phyloP scores from a whole-genome alignment of 2,113 vertebrate genomes.

The Syngnathus floridae region DNA sequence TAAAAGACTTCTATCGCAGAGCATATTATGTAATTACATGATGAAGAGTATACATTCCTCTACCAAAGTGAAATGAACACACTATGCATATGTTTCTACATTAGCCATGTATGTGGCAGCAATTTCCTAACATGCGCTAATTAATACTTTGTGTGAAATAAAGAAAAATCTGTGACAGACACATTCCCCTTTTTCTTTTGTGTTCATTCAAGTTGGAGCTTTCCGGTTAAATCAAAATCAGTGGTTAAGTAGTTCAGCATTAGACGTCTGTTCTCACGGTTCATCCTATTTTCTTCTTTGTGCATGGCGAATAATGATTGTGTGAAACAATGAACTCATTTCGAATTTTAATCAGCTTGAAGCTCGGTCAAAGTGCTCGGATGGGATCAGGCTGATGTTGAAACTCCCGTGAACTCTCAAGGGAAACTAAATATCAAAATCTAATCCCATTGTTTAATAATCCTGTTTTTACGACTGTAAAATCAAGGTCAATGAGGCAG shows the following conservation, averaged over 20 bases:
- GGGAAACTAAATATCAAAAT: conserved; percentile 5
- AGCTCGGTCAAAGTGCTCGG: conserved; percentile 19
- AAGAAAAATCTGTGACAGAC: conserved; percentile 27
- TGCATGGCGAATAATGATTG: not conserved
- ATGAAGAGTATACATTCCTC: conserved; percentile 2
- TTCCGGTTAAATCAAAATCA: not conserved
- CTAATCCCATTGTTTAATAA: not conserved
- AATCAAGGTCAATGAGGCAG: not conserved
- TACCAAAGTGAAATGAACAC: conserved; percentile 27
- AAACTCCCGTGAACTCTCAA: not conserved
- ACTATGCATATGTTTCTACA: not conserved
- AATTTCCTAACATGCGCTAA: conserved; percentile 20
- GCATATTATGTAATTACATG: too few species aligned
- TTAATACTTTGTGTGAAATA: conserved; percentile 43
- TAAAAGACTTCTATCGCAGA: too few species aligned
- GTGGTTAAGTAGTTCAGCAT: not conserved
- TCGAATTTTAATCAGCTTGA: conserved; percentile 23
- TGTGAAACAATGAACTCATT: not conserved
- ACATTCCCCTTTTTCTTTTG: not conserved
- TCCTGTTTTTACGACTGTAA: not conserved
- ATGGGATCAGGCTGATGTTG: conserved; percentile 14
- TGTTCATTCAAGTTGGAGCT: not conserved
- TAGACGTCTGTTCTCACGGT: not conserved
- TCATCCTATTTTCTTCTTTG: not conserved
- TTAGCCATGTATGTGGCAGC: not conserved